A percentile compares a stretch with the other conserved stretches of the same genome.
Conservation (phyloP, 2,888 invertebrate genomes). For the Trichogramma evanescens region DNA sequence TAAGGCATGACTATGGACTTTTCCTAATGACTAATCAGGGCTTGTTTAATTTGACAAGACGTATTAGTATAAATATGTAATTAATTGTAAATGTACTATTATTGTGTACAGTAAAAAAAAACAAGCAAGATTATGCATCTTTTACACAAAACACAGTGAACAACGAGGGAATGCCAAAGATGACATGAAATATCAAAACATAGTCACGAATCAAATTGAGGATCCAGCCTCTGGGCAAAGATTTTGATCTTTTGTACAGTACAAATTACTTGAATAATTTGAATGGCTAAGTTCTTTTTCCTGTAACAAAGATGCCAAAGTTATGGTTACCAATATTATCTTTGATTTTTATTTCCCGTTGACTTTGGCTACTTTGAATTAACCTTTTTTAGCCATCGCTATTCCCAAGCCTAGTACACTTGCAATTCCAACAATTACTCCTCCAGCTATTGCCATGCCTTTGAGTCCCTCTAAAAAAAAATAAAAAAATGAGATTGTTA, state of each 20-base stretch:
- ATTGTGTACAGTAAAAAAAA: too few species aligned
- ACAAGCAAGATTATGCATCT: too few species aligned
- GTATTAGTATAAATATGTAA: too few species aligned
- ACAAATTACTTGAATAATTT: constrained; percentile 5
- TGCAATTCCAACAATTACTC: constrained; percentile 77
- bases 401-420: constrained; percentile 78
- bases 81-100: too few species aligned
- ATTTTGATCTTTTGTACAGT: constrained; percentile 7
- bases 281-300: constrained; percentile 12
- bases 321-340: constrained; percentile 10
- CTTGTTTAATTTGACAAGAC: too few species aligned
- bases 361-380: constrained; percentile 12
- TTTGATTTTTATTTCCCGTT: neutral
- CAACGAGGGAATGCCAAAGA: constrained; percentile 6
- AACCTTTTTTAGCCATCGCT: constrained; percentile 57
- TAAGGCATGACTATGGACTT: too few species aligned
- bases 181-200: constrained; percentile 6
- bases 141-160: too few species aligned
- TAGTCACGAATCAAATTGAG: constrained; percentile 6
- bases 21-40: too few species aligned
- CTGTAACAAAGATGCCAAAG: constrained; percentile 15
- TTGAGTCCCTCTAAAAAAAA: constrained; percentile 67
- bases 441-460: constrained; percentile 84
- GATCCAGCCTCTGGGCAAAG: constrained; percentile 15
- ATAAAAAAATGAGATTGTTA: constrained; percentile 19